Percentiles rank a stretch among this genome's conserved stretches.
These are phyloP conservation scores for Megastigmus dorsalis DNA, from an alignment of 2,888 invertebrate genomes.

Conservation along the genomic window DNA sequence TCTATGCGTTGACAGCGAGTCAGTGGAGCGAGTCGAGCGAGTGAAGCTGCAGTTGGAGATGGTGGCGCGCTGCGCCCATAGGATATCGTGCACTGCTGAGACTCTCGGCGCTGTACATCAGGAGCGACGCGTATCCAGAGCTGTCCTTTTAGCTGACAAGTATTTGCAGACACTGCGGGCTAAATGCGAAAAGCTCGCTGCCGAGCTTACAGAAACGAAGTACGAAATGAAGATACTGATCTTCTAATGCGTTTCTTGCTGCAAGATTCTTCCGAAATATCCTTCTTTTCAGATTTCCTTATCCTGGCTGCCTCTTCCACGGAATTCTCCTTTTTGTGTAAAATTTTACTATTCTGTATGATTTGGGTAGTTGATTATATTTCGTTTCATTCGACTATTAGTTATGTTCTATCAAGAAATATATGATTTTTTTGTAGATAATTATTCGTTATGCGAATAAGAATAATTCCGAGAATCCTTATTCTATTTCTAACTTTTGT, in stretches of 20 bases:
- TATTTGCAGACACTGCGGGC: slow-evolving; percentile 67
- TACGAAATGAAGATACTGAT: slow-evolving; percentile 47
- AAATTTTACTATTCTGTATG: too few species aligned
- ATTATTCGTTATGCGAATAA: too few species aligned
- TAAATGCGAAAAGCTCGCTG: slow-evolving; percentile 67
- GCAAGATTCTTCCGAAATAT: slow-evolving; percentile 20
- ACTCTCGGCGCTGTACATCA: slow-evolving; percentile 71
- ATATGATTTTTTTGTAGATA: too few species aligned
- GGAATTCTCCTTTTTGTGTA: too few species aligned
- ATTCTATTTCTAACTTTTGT: too few species aligned
- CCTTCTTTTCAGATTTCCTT: too few species aligned
- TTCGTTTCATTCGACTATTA: too few species aligned
- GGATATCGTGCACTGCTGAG: slow-evolving; percentile 69
- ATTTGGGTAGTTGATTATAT: too few species aligned
- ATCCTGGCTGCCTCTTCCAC: too few species aligned
- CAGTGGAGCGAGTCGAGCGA: slow-evolving; percentile 69
- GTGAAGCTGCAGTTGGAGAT: slow-evolving; percentile 68
- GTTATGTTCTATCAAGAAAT: too few species aligned
- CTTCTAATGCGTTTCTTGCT: slow-evolving; percentile 30
- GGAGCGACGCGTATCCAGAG: slow-evolving; percentile 68
- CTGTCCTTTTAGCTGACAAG: slow-evolving; percentile 67
- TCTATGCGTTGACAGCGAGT: slow-evolving; percentile 70
- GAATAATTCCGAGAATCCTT: too few species aligned
- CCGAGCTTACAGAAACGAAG: slow-evolving; percentile 70
- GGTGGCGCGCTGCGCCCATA: slow-evolving; percentile 67